Evolutionary conservation across 2,113 vertebrate species (phyloP).

Genomic region (Alligator sinensis): DNA sequence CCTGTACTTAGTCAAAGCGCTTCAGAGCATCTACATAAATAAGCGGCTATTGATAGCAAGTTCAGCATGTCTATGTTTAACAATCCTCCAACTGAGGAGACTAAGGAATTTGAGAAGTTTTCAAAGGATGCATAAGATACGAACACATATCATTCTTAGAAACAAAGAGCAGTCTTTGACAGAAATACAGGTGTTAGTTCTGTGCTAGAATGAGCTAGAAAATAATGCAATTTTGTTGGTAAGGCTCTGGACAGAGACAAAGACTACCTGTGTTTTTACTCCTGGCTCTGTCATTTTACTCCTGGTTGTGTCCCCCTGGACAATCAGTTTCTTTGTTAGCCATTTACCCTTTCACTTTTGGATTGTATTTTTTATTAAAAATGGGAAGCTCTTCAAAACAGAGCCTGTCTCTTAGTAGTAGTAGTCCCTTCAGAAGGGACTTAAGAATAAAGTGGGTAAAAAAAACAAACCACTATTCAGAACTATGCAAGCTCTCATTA

Average conservation of each 20-base stretch:
- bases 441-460: not conserved
- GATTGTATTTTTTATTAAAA: not conserved
- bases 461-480: not conserved
- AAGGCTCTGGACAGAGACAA: not conserved
- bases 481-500: not conserved
- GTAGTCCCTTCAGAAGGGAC: not conserved
- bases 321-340: too few relatives aligned
- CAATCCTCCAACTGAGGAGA: rapidly evolving
- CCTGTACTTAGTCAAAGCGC: not conserved
- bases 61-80: not conserved
- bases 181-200: not conserved
- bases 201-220: not conserved
- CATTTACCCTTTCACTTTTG: not conserved
- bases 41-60: rapidly evolving
- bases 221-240: rapidly evolving
- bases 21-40: not conserved
- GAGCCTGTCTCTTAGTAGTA: not conserved
- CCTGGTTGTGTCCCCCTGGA: not conserved
- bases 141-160: not conserved
- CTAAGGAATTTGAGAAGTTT: not conserved
- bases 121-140: rapidly evolving
- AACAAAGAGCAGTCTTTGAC: rapidly evolving
- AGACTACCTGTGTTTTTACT: not conserved
- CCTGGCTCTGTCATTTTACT: not conserved
- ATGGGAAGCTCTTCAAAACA: not conserved